A percentile compares a stretch with the other conserved stretches of the same genome.
Evolutionary conservation across 2,113 vertebrate species (phyloP).

Genomic region (Aphyosemion australe): DNA sequence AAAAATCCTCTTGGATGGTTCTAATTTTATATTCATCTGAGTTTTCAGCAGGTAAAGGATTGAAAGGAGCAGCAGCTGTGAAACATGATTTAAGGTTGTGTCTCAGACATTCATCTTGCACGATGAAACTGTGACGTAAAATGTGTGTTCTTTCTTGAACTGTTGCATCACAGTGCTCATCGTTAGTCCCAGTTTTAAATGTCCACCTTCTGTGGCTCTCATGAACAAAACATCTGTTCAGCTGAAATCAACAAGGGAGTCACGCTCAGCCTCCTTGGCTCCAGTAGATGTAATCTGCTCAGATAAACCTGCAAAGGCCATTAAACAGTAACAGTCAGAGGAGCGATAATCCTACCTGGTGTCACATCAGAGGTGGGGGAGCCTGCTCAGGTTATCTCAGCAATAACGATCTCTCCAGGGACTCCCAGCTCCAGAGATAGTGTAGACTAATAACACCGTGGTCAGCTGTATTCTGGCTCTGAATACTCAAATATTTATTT

Average conservation of each 20-base stretch:
- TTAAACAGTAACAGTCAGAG: constrained; percentile 57
- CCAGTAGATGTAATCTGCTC: constrained; percentile 53
- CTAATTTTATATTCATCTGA: too few relatives aligned
- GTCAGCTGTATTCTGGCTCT: constrained; percentile 28
- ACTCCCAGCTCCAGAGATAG: constrained; percentile 32
- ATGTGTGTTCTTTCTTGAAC: too few relatives aligned
- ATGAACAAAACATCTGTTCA: constrained; percentile 29
- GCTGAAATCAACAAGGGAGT: constrained; percentile 45
- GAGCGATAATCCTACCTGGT: constrained; percentile 63
- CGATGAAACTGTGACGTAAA: too few relatives aligned
- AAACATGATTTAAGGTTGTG: too few relatives aligned
- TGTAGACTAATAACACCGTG: constrained; percentile 25
- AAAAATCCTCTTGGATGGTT: too few relatives aligned
- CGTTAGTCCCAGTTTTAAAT: not conserved
- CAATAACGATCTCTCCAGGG: constrained; percentile 54
- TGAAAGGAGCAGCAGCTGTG: too few relatives aligned
- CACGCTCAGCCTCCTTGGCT: constrained; percentile 39
- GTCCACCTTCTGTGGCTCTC: constrained; percentile 8
- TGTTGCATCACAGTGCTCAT: too few relatives aligned
- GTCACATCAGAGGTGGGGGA: constrained; percentile 53
- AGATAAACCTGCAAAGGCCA: constrained; percentile 55
- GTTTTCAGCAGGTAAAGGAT: too few relatives aligned
- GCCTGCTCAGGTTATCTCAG: constrained; percentile 58
- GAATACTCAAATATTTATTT: constrained; percentile 13
- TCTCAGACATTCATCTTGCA: too few relatives aligned